A percentile compares a stretch with the other conserved stretches of the same genome.
phyloP scores from a whole-genome alignment of 2,113 vertebrate species.

The Capricornis sumatraensis region DNA sequence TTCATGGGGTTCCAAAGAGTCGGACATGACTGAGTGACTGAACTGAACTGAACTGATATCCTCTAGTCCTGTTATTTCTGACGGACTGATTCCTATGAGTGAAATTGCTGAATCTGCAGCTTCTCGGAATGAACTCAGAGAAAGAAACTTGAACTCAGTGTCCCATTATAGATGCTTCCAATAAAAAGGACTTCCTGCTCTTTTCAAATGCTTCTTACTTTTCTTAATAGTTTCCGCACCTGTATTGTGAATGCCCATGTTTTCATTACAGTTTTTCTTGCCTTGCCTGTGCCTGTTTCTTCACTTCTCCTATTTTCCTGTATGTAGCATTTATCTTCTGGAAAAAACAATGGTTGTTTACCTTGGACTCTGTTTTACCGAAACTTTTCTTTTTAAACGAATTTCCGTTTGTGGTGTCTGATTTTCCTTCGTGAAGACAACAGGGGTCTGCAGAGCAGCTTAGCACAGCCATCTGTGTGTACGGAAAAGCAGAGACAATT shows the following conservation, averaged over 20 bases:
- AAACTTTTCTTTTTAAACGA: constrained; percentile 21
- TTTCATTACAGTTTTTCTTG: not conserved
- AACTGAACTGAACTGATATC: too few species aligned
- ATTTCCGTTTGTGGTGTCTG: constrained; percentile 34
- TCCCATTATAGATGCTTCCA: not conserved
- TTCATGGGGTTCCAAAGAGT: too few species aligned
- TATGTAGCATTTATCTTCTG: not conserved
- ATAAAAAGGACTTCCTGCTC: not conserved
- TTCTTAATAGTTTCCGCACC: not conserved
- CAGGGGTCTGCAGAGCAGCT: constrained; percentile 68
- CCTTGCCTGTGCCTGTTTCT: not conserved
- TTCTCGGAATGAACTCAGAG: not conserved
- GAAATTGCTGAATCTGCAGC: not conserved
- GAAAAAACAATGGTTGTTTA: not conserved
- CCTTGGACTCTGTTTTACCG: not conserved
- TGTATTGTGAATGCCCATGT: not conserved
- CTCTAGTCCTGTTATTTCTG: not conserved
- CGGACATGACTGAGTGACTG: too few species aligned
- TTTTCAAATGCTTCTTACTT: not conserved
- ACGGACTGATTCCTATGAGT: not conserved
- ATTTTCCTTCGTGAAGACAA: constrained; percentile 45
- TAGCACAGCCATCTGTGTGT: constrained; percentile 60
- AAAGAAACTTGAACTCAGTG: not conserved
- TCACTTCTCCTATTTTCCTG: not conserved
- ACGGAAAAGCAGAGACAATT: constrained; percentile 66